Base-by-base conservation (phyloP, 1,140 invertebrate species). In the Psilanteris sp. region DNA sequence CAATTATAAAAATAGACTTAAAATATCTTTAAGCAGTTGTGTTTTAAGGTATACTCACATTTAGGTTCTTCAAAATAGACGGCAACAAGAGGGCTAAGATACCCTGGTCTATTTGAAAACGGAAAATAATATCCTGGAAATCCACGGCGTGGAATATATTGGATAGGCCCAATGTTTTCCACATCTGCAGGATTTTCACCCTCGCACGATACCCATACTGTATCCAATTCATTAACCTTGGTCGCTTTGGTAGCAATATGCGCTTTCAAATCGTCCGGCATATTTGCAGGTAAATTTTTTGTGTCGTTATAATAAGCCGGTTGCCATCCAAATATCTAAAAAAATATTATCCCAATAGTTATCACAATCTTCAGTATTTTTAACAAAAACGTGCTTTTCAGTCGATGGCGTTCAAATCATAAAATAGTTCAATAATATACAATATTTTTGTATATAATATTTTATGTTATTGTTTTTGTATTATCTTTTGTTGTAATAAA, bases 151-250 rank as follows among this genome's bases (percentile, higher is more conserved):
- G 95, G 95, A 79, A 93, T 92, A 89, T 95, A 96, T 61, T 93
- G 90, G 77, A 97, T 92, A 0, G 93, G 90, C 16, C 95, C 96
- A 80, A 97, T 95, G 88, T 97, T 96, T 86, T 97, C 96, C 68
- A 93, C 91, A 84, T 97, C 96, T 27, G 94, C 95, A 4, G 95
- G 94, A 88, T 96, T 96, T 90, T 97, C 95, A 26, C 96, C 96
- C 86, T 95, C 92, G 84, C 96, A 97, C 5, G 93, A 93, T 6
- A 96, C 92, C 94, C 95, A 96, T 62, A 97, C 92, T 8, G 92
- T 93, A 81, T 93, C 91, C 74, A 92, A 84, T 90, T 84, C 73
- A 39, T 86, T 81, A n/a, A 80, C 72, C 22, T 84, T 81, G 31
- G 36, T 59, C 9, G 59, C 57, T 50, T 88, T 88, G 66, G 86